Percentiles rank a stretch among this genome's conserved stretches.
These are phyloP conservation scores for Trypoxylus dichotomus DNA, from an alignment of 1,140 invertebrate species.

Conservation along the genomic window DNA sequence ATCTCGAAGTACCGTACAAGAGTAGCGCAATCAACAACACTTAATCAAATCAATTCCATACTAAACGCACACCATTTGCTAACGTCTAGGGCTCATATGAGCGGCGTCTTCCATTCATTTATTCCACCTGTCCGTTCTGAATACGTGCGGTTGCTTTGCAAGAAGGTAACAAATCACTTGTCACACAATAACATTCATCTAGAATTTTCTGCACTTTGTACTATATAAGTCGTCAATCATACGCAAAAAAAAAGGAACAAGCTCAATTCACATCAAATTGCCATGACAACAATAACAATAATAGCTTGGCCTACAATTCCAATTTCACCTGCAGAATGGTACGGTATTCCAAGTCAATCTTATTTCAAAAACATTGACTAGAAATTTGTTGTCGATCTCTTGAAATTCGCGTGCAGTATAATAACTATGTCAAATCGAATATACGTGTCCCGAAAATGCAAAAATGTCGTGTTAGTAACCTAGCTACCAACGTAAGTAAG, in stretches of 20 bases:
- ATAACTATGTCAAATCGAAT: not conserved
- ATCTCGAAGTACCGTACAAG: not conserved
- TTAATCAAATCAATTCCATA: not conserved
- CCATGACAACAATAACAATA: not conserved
- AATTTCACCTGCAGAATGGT: not conserved
- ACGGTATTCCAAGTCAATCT: not conserved
- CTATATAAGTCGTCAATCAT: not conserved
- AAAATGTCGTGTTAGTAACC: not conserved
- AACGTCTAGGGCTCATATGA: too few species aligned
- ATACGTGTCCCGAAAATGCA: not conserved
- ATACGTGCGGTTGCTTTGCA: not conserved
- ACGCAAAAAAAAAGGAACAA: not conserved
- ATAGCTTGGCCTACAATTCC: slow-evolving; percentile 13
- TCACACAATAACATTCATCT: not conserved
- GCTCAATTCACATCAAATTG: not conserved
- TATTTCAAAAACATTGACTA: not conserved
- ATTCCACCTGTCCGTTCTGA: not conserved
- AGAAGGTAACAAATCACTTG: slow-evolving; percentile 4
- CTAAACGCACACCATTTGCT: not conserved
- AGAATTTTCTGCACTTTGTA: not conserved
- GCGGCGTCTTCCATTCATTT: too few species aligned
- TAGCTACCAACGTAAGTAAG: not conserved
- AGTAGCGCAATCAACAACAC: not conserved
- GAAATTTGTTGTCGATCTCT: not conserved
- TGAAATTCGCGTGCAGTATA: not conserved